Conservation (phyloP, 2,113 vertebrate species). For the Colistium nudipinnis region DNA sequence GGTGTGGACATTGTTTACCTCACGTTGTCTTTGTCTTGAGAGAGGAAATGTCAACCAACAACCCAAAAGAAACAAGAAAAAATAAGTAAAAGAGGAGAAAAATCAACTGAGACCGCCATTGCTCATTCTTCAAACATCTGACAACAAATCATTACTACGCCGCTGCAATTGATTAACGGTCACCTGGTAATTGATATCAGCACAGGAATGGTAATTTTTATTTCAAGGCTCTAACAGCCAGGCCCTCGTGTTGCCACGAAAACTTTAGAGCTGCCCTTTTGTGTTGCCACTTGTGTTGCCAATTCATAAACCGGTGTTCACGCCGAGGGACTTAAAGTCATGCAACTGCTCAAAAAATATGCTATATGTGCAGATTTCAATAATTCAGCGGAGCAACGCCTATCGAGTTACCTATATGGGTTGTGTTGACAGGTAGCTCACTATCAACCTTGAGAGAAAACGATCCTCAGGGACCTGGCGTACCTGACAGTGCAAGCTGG, state of each 20-base stretch:
- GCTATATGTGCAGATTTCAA: conserved; percentile 22
- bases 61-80: conserved; percentile 19
- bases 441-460: conserved; percentile 1
- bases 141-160: conserved; percentile 94
- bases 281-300: conserved; percentile 63
- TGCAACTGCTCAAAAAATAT: conserved; percentile 55
- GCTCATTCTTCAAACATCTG: conserved; percentile 85
- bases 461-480: conserved; percentile 4
- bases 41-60: conserved; percentile 68
- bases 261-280: conserved; percentile 61
- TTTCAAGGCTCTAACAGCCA: conserved; percentile 46
- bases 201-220: conserved; percentile 75
- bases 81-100: conserved; percentile 43
- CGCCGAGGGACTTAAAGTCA: conserved; percentile 69
- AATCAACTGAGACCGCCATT: conserved; percentile 61
- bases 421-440: conserved; percentile 20
- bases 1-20: conserved; percentile 61
- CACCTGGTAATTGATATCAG: conserved; percentile 96
- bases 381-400: conserved; percentile 21
- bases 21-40: conserved; percentile 56
- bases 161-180: conserved; percentile 93
- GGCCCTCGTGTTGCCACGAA: conserved; percentile 37
- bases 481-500: conserved; percentile 38
- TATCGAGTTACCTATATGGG: conserved; percentile 9
- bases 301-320: conserved; percentile 73